These are phyloP conservation scores for Holothuria leucospilota DNA, from an alignment of 53 echinoderm and acorn worm genomes.

Conservation along the genomic window DNA sequence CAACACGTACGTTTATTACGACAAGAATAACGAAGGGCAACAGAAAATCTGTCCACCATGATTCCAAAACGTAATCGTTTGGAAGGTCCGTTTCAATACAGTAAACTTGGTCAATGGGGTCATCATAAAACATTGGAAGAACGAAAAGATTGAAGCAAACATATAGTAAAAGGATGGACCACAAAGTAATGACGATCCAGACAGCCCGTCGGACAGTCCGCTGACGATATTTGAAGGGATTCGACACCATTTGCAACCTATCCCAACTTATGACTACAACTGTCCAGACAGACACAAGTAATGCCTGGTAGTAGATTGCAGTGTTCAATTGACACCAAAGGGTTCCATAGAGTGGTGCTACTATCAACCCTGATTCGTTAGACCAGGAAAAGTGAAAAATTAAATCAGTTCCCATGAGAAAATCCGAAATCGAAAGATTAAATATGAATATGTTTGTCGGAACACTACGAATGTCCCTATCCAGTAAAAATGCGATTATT, in stretches of 20 bases:
- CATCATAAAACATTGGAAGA: neutral
- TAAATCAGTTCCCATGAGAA: neutral
- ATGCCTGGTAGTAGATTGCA: neutral
- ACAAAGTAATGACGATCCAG: neutral
- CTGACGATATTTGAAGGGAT: neutral
- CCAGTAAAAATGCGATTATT: neutral
- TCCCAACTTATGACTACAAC: neutral
- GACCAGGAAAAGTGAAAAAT: neutral
- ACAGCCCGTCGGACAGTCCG: neutral
- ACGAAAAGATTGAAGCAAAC: neutral
- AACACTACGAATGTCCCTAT: neutral
- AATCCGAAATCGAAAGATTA: conserved; percentile 2
- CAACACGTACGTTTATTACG: neutral
- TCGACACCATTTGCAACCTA: neutral
- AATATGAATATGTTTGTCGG: conserved; percentile 2
- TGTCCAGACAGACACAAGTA: neutral
- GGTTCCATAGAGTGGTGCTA: neutral
- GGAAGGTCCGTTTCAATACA: neutral
- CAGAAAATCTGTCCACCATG: neutral
- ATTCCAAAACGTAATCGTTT: neutral
- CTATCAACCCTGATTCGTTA: neutral
- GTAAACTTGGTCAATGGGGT: neutral
- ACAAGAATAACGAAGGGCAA: neutral
- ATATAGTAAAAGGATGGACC: neutral
- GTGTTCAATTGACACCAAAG: neutral